Evolutionary conservation across 2,888 invertebrate species (phyloP).

Genomic region (Diloba caeruleocephala): DNA sequence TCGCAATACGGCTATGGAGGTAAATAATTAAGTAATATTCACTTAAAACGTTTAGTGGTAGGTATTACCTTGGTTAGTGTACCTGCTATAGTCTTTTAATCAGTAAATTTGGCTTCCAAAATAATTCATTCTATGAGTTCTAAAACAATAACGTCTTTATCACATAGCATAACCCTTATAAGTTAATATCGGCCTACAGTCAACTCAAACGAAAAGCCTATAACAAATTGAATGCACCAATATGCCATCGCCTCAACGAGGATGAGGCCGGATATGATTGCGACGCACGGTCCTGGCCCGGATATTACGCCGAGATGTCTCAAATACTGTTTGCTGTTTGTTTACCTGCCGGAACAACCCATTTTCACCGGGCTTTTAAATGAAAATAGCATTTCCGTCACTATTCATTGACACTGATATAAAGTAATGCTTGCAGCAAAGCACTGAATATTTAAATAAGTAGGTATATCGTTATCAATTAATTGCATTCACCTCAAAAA

Average conservation of each 20-base stretch:
- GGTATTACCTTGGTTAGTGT: background rate
- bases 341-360: conserved; percentile 50
- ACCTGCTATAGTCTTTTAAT: no score
- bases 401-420: conserved; percentile 20
- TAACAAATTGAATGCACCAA: conserved; percentile 35
- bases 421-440: background rate
- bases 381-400: conserved; percentile 34
- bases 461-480: conserved; percentile 10
- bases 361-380: conserved; percentile 31
- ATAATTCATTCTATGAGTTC: no score
- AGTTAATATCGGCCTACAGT: background rate
- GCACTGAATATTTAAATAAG: conserved; percentile 8
- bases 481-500: conserved; percentile 7
- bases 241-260: conserved; percentile 33
- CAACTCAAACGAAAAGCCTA: conserved; percentile 14
- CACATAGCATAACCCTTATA: background rate
- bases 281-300: conserved; percentile 60
- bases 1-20: background rate
- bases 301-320: conserved; percentile 66
- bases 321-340: conserved; percentile 56
- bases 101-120: no score
- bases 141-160: no score
- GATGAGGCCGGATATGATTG: conserved; percentile 64
- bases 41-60: background rate
- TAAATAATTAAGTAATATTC: conserved; percentile 22